phyloP scores from a whole-genome alignment of 64 coral and sea anemone species.

The Montipora capricornis region DNA sequence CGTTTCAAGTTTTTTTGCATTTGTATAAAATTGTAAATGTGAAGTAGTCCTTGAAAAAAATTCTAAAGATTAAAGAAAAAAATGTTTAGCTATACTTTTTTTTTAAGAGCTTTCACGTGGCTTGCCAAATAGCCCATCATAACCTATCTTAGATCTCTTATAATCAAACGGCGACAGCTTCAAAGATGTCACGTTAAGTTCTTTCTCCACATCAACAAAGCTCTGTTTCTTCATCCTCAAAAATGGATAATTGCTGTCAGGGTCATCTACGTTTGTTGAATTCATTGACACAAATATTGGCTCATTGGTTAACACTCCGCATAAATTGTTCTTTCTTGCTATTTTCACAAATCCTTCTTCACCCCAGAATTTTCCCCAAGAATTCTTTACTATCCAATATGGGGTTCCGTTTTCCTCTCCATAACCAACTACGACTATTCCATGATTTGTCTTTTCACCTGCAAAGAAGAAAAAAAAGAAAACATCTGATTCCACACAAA shows the following conservation, averaged over 20 bases:
- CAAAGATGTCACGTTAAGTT: constrained; percentile 39
- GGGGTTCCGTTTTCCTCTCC: constrained; percentile 75
- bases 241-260: constrained; percentile 64
- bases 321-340: constrained; percentile 76
- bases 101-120: not conserved
- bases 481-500: not conserved
- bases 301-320: constrained; percentile 86
- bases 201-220: constrained; percentile 53
- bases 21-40: not conserved
- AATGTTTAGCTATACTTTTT: no score
- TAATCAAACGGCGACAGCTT: constrained; percentile 94
- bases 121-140: not conserved
- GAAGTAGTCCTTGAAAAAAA: not conserved
- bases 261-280: constrained; percentile 24
- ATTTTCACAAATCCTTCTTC: constrained; percentile 93
- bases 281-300: constrained; percentile 90
- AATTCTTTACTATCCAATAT: constrained; percentile 96
- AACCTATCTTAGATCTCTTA: constrained; percentile 81
- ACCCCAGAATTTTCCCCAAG: constrained; percentile 97
- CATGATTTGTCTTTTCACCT: constrained; percentile 90
- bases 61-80: not conserved
- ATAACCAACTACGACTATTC: constrained; percentile 89
- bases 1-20: not conserved
- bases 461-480: not conserved
- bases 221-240: constrained; percentile 42